Base-by-base conservation (phyloP, 1,140 invertebrate genomes). In the Procambarus clarkii region DNA sequence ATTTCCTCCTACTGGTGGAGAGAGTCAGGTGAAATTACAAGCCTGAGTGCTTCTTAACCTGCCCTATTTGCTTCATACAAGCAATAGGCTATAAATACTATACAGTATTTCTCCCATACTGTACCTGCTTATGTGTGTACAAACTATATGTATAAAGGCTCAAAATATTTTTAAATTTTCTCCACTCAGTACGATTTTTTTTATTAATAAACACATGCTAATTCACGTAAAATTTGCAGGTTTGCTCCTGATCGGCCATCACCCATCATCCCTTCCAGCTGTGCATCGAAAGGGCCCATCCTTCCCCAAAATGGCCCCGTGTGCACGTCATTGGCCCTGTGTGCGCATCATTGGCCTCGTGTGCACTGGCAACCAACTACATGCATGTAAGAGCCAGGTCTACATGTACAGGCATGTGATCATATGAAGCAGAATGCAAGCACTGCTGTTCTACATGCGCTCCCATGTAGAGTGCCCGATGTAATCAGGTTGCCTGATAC, bases 281-380 rank as follows among this genome's bases (percentile, higher is more conserved):
- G 69, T 54, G 46, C 48, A 50, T 79, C 64, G 21, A 24, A 24
- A 74, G 69, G 69, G 69, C 24, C n/a, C 69, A 34, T 54, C 76
- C 48, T 77, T 21, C 24, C 50, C 44, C 4, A 79, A 87, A 79
- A 34, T 79, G 76, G 76, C 54, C 24, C 34, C 9, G 54, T 86
- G 54, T 71, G 21, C 44, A 86, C 84, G 77, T 34, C 44, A 86
- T 86, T 71, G 64, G 48, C 48, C 84, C 77, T 58, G 18, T 50
- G 84, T 48, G 74, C 58, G 15, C 64, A 24, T n/a, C 15, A 3
- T 34, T 13, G 44, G 45, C 15, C 64, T 44, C 54, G 84, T 48
- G 48, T 50, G 21, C 34, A 48, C 45, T 46, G 77, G 15, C 45
- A 11, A 24, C 77, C 45, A 48, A 46, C 45, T 46, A 18, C 50